Evolutionary conservation across 2,888 invertebrate species (phyloP).

Genomic region (Cremastobaeus sp.): DNA sequence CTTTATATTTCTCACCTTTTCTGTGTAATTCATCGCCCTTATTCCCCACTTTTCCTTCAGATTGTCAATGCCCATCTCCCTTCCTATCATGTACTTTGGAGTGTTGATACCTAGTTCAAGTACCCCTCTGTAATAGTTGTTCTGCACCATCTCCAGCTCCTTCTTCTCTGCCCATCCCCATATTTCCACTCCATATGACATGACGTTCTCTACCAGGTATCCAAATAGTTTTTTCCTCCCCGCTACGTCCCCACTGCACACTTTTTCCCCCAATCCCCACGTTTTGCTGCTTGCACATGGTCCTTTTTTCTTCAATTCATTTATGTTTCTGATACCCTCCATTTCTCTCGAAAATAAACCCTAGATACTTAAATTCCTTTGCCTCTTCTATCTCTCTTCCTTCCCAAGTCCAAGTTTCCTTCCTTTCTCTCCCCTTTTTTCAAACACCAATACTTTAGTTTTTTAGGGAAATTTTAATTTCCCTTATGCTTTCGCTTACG

Average conservation of each 20-base stretch:
- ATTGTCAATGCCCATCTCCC: neutral
- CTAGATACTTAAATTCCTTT: no score
- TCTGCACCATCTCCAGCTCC: constrained; percentile 10
- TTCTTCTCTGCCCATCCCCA: neutral
- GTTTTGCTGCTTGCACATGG: no score
- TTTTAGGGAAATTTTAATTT: no score
- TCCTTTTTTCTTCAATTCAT: neutral
- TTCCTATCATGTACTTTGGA: neutral
- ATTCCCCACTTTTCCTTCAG: neutral
- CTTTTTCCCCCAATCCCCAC: no score
- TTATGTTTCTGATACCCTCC: no score
- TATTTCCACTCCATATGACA: neutral
- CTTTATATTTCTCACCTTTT: neutral
- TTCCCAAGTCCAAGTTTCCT: no score
- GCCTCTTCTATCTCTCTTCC: no score
- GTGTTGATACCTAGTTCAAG: neutral
- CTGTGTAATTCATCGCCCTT: constrained; percentile 1
- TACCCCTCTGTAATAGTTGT: neutral
- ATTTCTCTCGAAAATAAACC: no score
- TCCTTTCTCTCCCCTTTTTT: no score
- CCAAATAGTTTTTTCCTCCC: constrained; percentile 18
- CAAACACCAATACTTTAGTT: no score
- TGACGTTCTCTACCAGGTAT: constrained; percentile 5
- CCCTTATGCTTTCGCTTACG: no score
- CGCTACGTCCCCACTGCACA: constrained; percentile 11